Conservation (phyloP, 2,797 vertebrate species). For the Luscinia megarhynchos region DNA sequence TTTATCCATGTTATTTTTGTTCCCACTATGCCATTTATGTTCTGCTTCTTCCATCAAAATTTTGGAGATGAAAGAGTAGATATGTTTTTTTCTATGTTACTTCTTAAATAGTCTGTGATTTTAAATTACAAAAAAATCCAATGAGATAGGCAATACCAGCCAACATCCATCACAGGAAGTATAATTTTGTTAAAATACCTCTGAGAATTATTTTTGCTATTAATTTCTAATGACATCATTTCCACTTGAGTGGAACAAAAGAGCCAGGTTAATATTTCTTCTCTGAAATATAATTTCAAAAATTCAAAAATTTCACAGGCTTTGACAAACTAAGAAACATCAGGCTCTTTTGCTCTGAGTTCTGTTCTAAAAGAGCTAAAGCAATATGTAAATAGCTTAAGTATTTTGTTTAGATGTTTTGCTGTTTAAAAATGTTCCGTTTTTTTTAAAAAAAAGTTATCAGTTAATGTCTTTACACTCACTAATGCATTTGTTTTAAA, state of each 20-base stretch:
- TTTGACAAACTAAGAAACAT: neutral
- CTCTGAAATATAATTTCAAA: neutral
- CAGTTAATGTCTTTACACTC: neutral
- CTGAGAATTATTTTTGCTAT: neutral
- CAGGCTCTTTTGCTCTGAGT: neutral
- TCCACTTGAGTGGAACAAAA: neutral
- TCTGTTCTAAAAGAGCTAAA: neutral
- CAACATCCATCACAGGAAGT: neutral
- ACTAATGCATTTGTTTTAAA: neutral
- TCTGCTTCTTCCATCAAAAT: neutral
- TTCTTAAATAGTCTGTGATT: neutral
- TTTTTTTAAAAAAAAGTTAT: neutral
- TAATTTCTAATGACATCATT: neutral
- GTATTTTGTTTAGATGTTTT: neutral
- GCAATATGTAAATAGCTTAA: neutral
- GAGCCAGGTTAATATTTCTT: neutral
- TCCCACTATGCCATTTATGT: neutral
- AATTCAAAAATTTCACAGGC: neutral
- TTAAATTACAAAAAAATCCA: neutral
- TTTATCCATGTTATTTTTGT: neutral
- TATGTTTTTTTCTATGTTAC: neutral
- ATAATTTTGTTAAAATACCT: neutral
- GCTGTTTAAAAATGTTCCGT: neutral
- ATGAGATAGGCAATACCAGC: neutral
- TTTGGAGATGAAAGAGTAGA: neutral